A percentile compares a stretch with the other conserved stretches of the same genome.
These are phyloP conservation scores for Xestoiulus laeticollis DNA, from an alignment of 2,888 invertebrate genomes.

Conservation along the genomic window DNA sequence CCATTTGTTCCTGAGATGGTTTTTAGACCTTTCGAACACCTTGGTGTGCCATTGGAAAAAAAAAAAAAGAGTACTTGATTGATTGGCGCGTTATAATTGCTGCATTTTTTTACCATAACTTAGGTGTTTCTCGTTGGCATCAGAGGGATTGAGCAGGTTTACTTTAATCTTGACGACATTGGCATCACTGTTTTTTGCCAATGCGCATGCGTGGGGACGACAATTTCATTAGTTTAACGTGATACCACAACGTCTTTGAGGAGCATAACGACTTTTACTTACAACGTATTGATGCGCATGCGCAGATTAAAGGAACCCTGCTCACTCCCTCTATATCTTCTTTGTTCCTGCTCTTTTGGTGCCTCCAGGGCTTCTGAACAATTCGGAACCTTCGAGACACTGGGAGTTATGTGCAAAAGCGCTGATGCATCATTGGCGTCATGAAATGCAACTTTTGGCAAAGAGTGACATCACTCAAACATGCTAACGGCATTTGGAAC, in stretches of 20 bases:
- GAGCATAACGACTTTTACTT: too few relatives aligned
- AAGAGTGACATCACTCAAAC: neutral
- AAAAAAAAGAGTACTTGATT: too few relatives aligned
- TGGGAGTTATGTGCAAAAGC: neutral
- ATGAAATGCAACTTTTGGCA: neutral
- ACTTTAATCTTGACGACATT: too few relatives aligned
- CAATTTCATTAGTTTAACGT: too few relatives aligned
- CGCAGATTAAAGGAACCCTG: too few relatives aligned
- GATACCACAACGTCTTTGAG: too few relatives aligned
- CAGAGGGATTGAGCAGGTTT: too few relatives aligned
- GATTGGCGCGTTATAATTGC: too few relatives aligned
- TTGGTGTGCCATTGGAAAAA: neutral
- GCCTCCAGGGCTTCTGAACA: neutral
- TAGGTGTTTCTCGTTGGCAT: neutral
- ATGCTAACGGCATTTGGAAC: neutral
- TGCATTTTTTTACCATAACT: neutral
- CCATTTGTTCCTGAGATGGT: neutral
- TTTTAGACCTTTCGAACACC: neutral
- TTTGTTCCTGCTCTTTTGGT: neutral
- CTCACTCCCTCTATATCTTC: too few relatives aligned
- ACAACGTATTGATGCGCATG: too few relatives aligned
- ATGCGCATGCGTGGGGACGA: too few relatives aligned
- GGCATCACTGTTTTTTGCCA: too few relatives aligned
- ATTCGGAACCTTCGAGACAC: neutral
- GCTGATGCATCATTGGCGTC: constrained; percentile 1